These are phyloP conservation scores for Tetragnatha versicolor DNA, from an alignment of 1,140 invertebrate species.

Conservation along the genomic window DNA sequence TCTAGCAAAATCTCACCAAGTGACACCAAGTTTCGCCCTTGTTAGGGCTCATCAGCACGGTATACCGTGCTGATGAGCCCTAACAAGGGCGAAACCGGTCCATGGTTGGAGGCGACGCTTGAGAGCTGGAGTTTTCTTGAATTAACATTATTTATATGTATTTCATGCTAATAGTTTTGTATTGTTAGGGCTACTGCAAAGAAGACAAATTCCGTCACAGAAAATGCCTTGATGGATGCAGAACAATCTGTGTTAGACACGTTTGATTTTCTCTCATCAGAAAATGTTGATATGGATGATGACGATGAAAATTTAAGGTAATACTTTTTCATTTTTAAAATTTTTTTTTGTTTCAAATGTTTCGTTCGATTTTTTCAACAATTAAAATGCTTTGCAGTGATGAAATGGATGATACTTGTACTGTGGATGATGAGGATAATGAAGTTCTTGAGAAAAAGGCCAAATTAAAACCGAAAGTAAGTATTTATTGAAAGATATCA, in stretches of 20 bases:
- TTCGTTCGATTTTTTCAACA: too few species aligned
- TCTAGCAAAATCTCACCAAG: too few species aligned
- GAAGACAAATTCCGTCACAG: constrained; percentile 62
- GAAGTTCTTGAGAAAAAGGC: constrained; percentile 61
- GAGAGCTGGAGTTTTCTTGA: too few species aligned
- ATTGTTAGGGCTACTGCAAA: constrained; percentile 14
- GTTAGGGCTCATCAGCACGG: too few species aligned
- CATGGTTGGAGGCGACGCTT: too few species aligned
- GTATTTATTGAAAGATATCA: not conserved
- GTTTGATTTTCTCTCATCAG: constrained; percentile 87
- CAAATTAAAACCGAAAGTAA: constrained; percentile 50
- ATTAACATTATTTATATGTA: not conserved
- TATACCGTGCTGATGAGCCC: too few species aligned
- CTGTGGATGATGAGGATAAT: constrained; percentile 65
- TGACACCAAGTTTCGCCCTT: too few species aligned
- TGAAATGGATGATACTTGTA: constrained; percentile 50
- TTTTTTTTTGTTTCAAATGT: too few species aligned
- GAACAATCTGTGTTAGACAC: constrained; percentile 94
- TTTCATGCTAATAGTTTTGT: not conserved
- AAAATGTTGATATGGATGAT: constrained; percentile 89
- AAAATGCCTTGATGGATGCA: constrained; percentile 84
- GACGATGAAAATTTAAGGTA: constrained; percentile 69
- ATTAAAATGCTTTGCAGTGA: constrained; percentile 40
- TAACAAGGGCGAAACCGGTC: too few species aligned
- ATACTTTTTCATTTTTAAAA: not conserved